Base-by-base conservation (phyloP, 2,888 invertebrate genomes). In the Hesperia comma region DNA sequence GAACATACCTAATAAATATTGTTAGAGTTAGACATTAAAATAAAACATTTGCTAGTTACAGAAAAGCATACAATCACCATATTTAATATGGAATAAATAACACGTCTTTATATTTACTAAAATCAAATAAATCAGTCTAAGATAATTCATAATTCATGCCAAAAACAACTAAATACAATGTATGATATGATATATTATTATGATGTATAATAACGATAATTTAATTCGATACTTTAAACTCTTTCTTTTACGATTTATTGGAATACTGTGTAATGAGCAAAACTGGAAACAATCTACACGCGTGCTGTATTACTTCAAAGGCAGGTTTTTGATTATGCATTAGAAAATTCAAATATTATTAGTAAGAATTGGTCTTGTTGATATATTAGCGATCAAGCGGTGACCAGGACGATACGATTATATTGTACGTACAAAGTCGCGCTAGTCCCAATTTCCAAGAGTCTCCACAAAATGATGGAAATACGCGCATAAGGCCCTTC, bases 211-310 rank as follows among this genome's bases (percentile, higher is more conserved):
- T 46, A 15, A 63, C 46, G 21, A 54, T 41, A 43, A 37, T 37
- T 8, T 32, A 33, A 55, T 51, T 63, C 19, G 10, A 14, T 55
- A 46, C 43, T 14, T 12, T 49, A 33, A 33, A n/a, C 14, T 12
- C 10, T 63, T 62, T 55, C 0, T 19, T 33, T 10, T 46, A 33
- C 2, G 46, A n/a, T 37, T 19, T 41, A 26, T 15, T 40, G 12
- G 15, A 63, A 63, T 63, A 63, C 63, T 66, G 58, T 66, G 26
- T 51, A 26, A 33, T 66, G 64, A 66, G 64, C 64, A 60, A 64
- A 43, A 60, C 40, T 43, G 26, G 58, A 15, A 40, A 63, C 19
- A 3, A 17, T 51, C 57, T 63, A 57, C 26, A 40, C 15, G 56
- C 49, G 63, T 53, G 49, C 60, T 61, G 37, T 53, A 6, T 56